These are phyloP conservation scores for Drosophila ezoana DNA, from an alignment of 2,888 invertebrate species.

Conservation along the genomic window DNA sequence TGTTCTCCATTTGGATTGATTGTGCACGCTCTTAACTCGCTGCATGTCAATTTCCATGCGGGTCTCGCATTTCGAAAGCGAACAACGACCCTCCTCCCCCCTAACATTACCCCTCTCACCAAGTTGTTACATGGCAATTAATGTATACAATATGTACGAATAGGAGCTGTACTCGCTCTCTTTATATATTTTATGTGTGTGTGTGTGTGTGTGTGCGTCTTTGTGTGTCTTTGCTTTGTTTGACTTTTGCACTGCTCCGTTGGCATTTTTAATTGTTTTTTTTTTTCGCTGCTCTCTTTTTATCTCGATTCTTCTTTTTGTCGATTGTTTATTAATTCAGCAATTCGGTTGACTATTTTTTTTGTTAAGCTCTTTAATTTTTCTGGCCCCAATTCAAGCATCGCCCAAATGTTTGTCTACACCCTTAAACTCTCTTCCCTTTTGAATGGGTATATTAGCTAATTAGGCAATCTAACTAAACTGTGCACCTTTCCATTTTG, in stretches of 20 bases:
- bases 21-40: conserved; percentile 64
- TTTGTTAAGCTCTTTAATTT: background rate
- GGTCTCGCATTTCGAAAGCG: conserved; percentile 62
- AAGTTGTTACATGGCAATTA: conserved; percentile 61
- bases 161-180: conserved; percentile 38
- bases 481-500: conserved; percentile 61
- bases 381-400: conserved; percentile 50
- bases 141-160: conserved; percentile 46
- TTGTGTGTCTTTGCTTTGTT: conserved; percentile 52
- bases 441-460: conserved; percentile 35
- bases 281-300: conserved; percentile 22
- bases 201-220: conserved; percentile 11
- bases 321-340: conserved; percentile 60
- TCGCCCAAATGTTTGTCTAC: conserved; percentile 20
- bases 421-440: background rate
- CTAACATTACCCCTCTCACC: conserved; percentile 3
- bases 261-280: conserved; percentile 70
- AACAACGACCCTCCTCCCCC: conserved; percentile 12
- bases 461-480: conserved; percentile 57
- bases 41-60: conserved; percentile 60
- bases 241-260: conserved; percentile 72
- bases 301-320: conserved; percentile 24
- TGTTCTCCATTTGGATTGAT: conserved; percentile 58
- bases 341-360: conserved; percentile 24
- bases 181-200: conserved; percentile 34